Evolutionary conservation across 2,797 vertebrate genomes (phyloP), one percentile per base, ranked within the genome.

Genomic region (Lepidocolaptes lacrymiger): DNA sequence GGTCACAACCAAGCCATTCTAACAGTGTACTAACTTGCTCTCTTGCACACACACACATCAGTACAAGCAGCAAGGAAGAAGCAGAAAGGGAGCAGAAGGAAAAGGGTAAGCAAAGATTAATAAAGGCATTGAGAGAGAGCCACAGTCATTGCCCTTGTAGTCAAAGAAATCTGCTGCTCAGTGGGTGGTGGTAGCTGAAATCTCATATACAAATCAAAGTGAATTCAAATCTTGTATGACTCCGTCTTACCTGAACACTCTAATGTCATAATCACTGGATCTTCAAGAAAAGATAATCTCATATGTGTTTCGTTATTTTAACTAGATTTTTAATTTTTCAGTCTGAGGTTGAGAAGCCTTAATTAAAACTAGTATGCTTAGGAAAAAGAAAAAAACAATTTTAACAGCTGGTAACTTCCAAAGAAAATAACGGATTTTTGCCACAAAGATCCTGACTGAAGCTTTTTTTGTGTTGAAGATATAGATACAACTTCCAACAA

Each of bases 341-440:
- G 1, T 55, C 12, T 63, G 34, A 46, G 1, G 14, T n/a, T 46
- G 14, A 79, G 66, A 78, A 69, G 15, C 0, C 1, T 52, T 55
- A 26, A 44, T n/a, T n/a, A 71, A 63, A 75, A 51, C 4, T 37
- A 32, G 4, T 24, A 18, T 2, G 1, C 54, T 34, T 58, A 26
- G 6, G 15, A 9, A 3, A 32, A 54, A 48, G 16, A 46, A 26
- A 6, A 5, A 2, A 58, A 66, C n/a, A 6, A 4, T 46, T 66
- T 68, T 62, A 49, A 36, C 15, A 6, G 2, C 4, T 46, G 7
- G 4, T 12, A 80, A 27, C 5, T 30, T 83, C 9, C 43, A 86
- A 64, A 24, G 36, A 83, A 72, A 15, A 1, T 6, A 2, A 6
- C 0, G 1, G 26, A 61, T 2, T 52, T 72, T 88, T 76, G 2